Evolutionary conservation across 1,140 invertebrate species (phyloP), one percentile per base, ranked within the genome.

Genomic region (Polypedilum vanderplanki): DNA sequence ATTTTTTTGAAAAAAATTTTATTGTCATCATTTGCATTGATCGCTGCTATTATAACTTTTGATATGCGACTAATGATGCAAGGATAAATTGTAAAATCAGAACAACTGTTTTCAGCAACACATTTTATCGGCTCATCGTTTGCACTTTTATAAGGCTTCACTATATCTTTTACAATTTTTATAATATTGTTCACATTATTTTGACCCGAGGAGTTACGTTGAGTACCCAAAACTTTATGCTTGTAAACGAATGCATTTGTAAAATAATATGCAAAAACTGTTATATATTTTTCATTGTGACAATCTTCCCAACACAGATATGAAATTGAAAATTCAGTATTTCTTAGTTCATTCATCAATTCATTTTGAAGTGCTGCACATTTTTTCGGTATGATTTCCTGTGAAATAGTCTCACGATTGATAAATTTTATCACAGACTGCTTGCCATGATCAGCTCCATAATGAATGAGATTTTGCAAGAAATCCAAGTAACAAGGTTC

Each of bases 371-470:
- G 9, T 4, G 3, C 17, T 9, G 17, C 17, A 20, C 65, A 70
- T 7, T 22, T 18, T 20, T 70, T 70, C 18, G 65, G 65, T 20
- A 70, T 70, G 3, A 70, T 9, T 9, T 70, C 65, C 8, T 10
- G 9, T 9, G 17, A 70, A 18, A 70, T 70, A 9, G 18, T 20
- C 8, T 70, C 17, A 20, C 20, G 65, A 70, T 70, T 70, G 7
- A 70, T 70, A 20, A 70, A 70, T 10, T 70, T 70, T 22, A 9
- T 22, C 2, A 70, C 17, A 7, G n/a, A 18, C 65, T 70, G 65
- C 10, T 70, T 70, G 15, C 65, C 65, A 70, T 70, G 18, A 20
- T 70, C 65, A 70, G 65, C 65, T 18, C 65, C 65, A 70, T 20
- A 70, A 22, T 70, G 20, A 8, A 70, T 17, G 9, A 70, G 65